These are phyloP conservation scores for Heloderma charlesbogerti DNA, from an alignment of 2,113 vertebrate species.

Conservation along the genomic window DNA sequence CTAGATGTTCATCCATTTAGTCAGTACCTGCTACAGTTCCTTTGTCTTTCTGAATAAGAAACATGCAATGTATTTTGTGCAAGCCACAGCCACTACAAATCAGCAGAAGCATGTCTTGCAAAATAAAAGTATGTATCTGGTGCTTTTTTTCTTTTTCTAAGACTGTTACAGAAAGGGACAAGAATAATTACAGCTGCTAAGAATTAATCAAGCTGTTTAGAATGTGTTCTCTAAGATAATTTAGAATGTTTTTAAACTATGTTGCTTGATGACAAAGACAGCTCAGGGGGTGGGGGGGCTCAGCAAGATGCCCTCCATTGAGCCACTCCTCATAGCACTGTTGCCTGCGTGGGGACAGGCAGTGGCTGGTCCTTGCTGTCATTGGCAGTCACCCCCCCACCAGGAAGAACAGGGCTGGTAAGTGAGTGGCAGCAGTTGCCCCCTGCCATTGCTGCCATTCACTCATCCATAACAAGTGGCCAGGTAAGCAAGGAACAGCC, in stretches of 20 bases:
- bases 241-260: background rate
- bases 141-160: background rate
- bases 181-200: background rate
- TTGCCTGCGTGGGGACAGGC: too few species aligned
- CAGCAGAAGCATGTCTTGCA: conserved; percentile 1
- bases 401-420: background rate
- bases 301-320: background rate
- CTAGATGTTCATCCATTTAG: conserved; percentile 41
- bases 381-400: background rate
- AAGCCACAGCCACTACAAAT: background rate
- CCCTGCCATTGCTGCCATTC: background rate
- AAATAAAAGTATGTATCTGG: conserved; percentile 5
- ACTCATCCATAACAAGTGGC: background rate
- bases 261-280: background rate
- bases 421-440: background rate
- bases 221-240: background rate
- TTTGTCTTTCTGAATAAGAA: background rate
- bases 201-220: conserved; percentile 11
- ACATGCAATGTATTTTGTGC: background rate
- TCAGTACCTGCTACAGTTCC: conserved; percentile 9
- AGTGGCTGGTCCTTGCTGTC: background rate
- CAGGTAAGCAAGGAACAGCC: background rate
- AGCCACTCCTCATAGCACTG: background rate
- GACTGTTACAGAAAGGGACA: background rate
- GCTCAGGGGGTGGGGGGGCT: background rate